Evolutionary conservation across 2,888 invertebrate species (phyloP), one percentile per base, ranked within the genome.

Genomic region (Druceiella hillmani): DNA sequence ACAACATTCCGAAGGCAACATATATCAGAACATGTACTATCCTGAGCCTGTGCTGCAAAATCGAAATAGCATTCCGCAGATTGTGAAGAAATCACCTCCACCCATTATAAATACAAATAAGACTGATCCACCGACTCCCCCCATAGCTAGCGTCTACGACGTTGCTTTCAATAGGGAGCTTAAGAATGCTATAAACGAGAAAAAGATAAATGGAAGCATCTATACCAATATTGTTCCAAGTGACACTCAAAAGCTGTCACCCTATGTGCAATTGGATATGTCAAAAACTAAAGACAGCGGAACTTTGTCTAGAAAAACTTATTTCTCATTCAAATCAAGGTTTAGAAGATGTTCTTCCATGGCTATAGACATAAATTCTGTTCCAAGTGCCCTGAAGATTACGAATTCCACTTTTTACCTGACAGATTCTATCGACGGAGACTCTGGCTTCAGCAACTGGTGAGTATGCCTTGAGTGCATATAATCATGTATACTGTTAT

Each of bases 341-440:
- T 76, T 83, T 51, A 66, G 79, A 30, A 64, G 81, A 38, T 76
- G 77, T 27, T 68, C 75, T 25, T 76, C 76, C 7, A 56, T 80
- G 44, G 74, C 74, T 2, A 63, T 74, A 11, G 74, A 75, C 43
- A 65, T 72, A 14, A 70, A 73, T 29, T 51, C 56, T 3, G 62
- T 74, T 25, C 73, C 74, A 1, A 70, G 70, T 45, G 66, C 74
- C 2, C 50, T 77, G 37, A 71, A 73, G 49, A 69, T 75, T 29
- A 75, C 79, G 1, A 77, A 79, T 46, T 83, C 84, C 32, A 83
- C 82, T 0, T 85, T 85, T 58, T 85, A 85, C 53, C 58, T 84
- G 49, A 81, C 81, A 32, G 79, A 82, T 46, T 75, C 79, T 0
- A 76, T 78, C 50, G 78, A 81, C 50, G 70, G 78, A 2, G 81